Evolutionary conservation across 2,113 vertebrate species (phyloP).

Genomic region (Microcebus ravelobensis): DNA sequence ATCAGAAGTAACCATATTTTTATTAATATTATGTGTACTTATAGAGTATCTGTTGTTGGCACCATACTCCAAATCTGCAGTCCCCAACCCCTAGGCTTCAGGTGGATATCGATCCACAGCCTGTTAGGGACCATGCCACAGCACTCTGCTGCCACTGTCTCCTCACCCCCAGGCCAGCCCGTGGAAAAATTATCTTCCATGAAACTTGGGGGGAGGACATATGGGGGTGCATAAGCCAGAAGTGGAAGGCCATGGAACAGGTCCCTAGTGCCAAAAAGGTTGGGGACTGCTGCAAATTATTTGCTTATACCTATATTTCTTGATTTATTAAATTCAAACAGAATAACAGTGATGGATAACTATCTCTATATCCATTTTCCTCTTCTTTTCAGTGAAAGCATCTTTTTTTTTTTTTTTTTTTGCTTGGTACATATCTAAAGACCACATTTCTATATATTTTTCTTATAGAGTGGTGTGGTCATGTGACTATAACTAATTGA

Average conservation of each 20-base stretch:
- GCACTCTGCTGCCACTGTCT: too few species aligned
- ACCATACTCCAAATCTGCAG: neutral
- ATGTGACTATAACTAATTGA: neutral
- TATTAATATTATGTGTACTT: neutral
- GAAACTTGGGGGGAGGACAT: too few species aligned
- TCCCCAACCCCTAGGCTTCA: too few species aligned
- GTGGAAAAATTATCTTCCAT: too few species aligned
- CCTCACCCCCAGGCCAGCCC: too few species aligned
- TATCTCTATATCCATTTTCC: neutral
- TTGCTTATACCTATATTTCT: neutral
- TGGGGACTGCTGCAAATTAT: neutral
- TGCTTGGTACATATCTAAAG: neutral
- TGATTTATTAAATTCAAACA: neutral
- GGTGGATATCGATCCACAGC: too few species aligned
- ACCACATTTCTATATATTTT: neutral
- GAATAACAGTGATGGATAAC: neutral
- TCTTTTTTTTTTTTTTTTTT: neutral
- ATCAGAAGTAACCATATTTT: neutral
- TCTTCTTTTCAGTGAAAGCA: neutral
- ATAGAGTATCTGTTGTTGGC: neutral
- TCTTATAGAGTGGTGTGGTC: neutral
- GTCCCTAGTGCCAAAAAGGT: too few species aligned
- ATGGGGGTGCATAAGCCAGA: too few species aligned
- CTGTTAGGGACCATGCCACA: too few species aligned
- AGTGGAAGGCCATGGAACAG: too few species aligned